Evolutionary conservation across 2,888 invertebrate genomes (phyloP).

Genomic region (Nemapogon koenigi): DNA sequence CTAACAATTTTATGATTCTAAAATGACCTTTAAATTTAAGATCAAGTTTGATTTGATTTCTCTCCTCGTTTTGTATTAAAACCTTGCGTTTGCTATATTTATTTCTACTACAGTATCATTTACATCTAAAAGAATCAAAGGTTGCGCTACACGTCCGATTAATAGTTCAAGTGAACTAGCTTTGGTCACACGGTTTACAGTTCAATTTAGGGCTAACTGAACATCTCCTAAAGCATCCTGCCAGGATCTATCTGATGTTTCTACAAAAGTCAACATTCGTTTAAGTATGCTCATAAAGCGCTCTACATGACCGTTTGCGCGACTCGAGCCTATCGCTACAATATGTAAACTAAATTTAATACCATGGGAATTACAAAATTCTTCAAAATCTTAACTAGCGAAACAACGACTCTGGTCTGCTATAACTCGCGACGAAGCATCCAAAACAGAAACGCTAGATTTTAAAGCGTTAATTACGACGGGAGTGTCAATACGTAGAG

Average conservation of each 20-base stretch:
- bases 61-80: not conserved
- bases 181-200: constrained; percentile 19
- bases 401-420: constrained; percentile 18
- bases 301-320: constrained; percentile 24
- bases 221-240: constrained; percentile 21
- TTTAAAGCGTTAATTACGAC: constrained; percentile 14
- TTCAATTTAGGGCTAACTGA: constrained; percentile 22
- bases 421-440: constrained; percentile 14
- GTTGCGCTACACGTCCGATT: constrained; percentile 18
- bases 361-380: constrained; percentile 16
- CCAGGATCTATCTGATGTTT: constrained; percentile 19
- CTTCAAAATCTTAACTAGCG: constrained; percentile 8
- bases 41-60: not conserved
- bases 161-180: constrained; percentile 21
- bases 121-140: not conserved
- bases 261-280: constrained; percentile 20
- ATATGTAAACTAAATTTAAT: constrained; percentile 20
- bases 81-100: not conserved
- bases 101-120: not conserved
- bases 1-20: not conserved
- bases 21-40: not conserved
- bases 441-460: constrained; percentile 13
- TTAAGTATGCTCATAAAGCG: constrained; percentile 19
- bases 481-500: constrained; percentile 17
- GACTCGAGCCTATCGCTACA: constrained; percentile 19